Percentiles rank a stretch among this genome's conserved stretches.
phyloP scores from a whole-genome alignment of 2,888 invertebrate genomes.

The Thymelicus sylvestris region DNA sequence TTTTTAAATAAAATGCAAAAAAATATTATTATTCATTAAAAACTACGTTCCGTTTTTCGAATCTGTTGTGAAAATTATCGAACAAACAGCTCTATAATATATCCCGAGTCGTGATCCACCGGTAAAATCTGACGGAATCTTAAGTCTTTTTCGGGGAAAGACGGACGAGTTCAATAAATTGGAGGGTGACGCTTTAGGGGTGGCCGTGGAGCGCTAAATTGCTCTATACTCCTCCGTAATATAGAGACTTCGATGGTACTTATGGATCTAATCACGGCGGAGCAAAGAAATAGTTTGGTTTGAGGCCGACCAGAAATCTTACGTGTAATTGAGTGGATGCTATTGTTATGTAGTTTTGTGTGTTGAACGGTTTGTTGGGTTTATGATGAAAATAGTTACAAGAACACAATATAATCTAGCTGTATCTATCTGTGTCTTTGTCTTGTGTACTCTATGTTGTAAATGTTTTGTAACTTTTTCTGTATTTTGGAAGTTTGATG shows the following conservation, averaged over 20 bases:
- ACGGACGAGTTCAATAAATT: slow-evolving; percentile 77
- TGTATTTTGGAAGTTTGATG: no score
- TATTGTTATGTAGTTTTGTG: not conserved
- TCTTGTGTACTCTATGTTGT: no score
- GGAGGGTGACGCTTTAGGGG: slow-evolving; percentile 62
- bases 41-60: not conserved
- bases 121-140: slow-evolving; percentile 61
- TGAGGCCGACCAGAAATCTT: slow-evolving; percentile 13
- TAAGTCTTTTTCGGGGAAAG: slow-evolving; percentile 72
- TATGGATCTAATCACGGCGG: slow-evolving; percentile 42
- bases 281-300: slow-evolving; percentile 39
- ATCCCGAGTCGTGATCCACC: slow-evolving; percentile 10
- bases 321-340: slow-evolving; percentile 25
- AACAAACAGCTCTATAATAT: slow-evolving; percentile 12
- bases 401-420: no score
- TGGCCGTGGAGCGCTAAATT: slow-evolving; percentile 47
- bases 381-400: not conserved
- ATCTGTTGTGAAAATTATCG: not conserved
- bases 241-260: slow-evolving; percentile 45
- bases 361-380: not conserved
- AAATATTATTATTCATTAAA: no score
- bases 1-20: no score
- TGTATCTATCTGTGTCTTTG: no score
- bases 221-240: slow-evolving; percentile 45
- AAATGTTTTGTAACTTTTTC: no score